Conservation (phyloP, 2,113 vertebrate species). For the Ictidomys tridecemlineatus region DNA sequence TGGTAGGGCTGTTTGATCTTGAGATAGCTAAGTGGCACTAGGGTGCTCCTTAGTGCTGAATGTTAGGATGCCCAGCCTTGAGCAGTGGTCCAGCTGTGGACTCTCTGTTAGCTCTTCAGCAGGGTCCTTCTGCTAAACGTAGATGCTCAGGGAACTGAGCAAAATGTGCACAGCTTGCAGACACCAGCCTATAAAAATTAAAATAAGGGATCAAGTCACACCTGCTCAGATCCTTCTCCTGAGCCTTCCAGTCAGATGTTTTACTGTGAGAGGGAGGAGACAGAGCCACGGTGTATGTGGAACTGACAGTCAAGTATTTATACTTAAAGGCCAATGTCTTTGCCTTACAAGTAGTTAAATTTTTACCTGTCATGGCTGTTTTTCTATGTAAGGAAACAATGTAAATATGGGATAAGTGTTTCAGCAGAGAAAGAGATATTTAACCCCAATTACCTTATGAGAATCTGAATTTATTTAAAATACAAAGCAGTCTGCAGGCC, state of each 20-base stretch:
- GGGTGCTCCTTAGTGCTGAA: background rate
- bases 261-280: background rate
- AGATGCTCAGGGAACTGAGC: background rate
- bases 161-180: background rate
- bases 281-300: background rate
- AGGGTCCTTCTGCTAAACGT: background rate
- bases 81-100: fast-evolving
- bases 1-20: background rate
- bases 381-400: background rate
- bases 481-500: background rate
- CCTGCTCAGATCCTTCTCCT: background rate
- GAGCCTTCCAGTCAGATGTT: background rate
- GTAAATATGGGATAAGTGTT: background rate
- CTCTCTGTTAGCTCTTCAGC: background rate
- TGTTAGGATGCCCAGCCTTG: background rate
- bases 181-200: background rate
- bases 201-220: background rate
- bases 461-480: slow-evolving; percentile 10
- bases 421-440: background rate
- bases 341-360: background rate
- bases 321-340: background rate
- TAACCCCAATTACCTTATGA: background rate
- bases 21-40: background rate
- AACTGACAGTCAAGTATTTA: background rate
- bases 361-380: background rate